Base-by-base conservation (phyloP, 37 sponge, comb jelly and placozoan genomes). In the Axinella damicornis region DNA sequence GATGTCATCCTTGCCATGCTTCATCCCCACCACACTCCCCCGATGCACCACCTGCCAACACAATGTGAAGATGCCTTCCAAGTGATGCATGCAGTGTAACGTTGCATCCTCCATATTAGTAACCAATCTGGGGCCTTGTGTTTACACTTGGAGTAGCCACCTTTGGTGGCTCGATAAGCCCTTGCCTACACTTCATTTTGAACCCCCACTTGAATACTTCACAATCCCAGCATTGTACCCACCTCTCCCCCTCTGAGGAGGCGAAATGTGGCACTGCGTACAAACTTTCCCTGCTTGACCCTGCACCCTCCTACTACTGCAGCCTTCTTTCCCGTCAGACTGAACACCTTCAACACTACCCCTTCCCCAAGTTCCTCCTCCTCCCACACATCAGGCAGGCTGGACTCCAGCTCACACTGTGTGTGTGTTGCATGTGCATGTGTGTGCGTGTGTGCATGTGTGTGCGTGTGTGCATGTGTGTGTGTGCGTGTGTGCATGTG, bases 341-440 rank as follows among this genome's bases (percentile, higher is more conserved):
- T 61, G 81, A 93, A 96, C 12, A 83, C 64, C 40, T 90, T 81
- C 38, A 90, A 53, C 17, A 96, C 81, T 0, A 73, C 74, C 13
- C 94, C 96, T 78, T 93, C 94, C 40, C 96, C 96, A 9, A 93
- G 56, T 18, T 84, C 66, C 57, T 93, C 91, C 57, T 90, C 91
- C 78, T 93, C 89, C 46, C 65, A 67, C 27, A 33, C 65, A 0
- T 69, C 61, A 6, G 88, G 77, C 25, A 96, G 80, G 24, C 20
- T 12, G 2, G 63, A 36, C 73, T 88, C 83, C 12, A 96, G 53
- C 16, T 87, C 57, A 1, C 80, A 82, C 94, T 96, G 69, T 1
- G 46, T 46, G 46, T 46, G 46, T 46, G 46, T 12, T n/a, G n/a
- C n/a, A n/a, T n/a, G n/a, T n/a, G n/a, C 58, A 75, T 11, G 62